Evolutionary conservation across 2,888 invertebrate genomes (phyloP).

Genomic region (Synergus umbraculus): DNA sequence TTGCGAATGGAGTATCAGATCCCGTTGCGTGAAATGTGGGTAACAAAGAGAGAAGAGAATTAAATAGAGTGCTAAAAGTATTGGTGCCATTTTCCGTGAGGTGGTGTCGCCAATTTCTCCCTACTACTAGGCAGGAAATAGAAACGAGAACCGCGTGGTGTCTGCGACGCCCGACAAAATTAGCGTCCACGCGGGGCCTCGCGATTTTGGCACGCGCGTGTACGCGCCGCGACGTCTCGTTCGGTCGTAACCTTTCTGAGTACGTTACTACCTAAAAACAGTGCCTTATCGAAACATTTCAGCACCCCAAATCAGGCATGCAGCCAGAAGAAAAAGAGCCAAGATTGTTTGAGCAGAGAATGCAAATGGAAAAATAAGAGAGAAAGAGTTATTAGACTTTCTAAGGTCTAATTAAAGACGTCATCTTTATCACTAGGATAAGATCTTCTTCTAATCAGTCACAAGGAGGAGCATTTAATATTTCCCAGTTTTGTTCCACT

Average conservation of each 20-base stretch:
- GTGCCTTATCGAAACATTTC: slow-evolving; percentile 37
- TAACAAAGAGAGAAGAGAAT: background rate
- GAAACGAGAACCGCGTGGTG: slow-evolving; percentile 74
- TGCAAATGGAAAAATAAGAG: background rate
- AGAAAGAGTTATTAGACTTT: background rate
- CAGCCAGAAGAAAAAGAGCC: slow-evolving; percentile 28
- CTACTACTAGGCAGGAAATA: slow-evolving; percentile 62
- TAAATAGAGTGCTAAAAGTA: background rate
- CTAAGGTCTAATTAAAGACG: background rate
- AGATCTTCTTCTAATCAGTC: background rate
- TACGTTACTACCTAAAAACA: slow-evolving; percentile 24
- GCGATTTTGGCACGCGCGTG: slow-evolving; percentile 64
- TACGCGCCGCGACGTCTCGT: slow-evolving; percentile 43
- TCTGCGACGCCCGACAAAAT: slow-evolving; percentile 73
- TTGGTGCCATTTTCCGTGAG: slow-evolving; percentile 10
- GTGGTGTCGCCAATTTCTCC: slow-evolving; percentile 29
- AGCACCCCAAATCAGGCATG: slow-evolving; percentile 34
- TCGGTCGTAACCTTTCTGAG: slow-evolving; percentile 44
- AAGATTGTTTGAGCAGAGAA: background rate
- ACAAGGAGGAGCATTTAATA: background rate
- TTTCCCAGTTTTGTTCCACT: background rate
- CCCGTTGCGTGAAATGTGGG: slow-evolving; percentile 2
- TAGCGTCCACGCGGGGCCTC: slow-evolving; percentile 74
- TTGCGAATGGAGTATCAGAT: background rate
- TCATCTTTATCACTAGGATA: background rate